Conservation (phyloP, 2,797 vertebrate species). For the Coregonus sp. region DNA sequence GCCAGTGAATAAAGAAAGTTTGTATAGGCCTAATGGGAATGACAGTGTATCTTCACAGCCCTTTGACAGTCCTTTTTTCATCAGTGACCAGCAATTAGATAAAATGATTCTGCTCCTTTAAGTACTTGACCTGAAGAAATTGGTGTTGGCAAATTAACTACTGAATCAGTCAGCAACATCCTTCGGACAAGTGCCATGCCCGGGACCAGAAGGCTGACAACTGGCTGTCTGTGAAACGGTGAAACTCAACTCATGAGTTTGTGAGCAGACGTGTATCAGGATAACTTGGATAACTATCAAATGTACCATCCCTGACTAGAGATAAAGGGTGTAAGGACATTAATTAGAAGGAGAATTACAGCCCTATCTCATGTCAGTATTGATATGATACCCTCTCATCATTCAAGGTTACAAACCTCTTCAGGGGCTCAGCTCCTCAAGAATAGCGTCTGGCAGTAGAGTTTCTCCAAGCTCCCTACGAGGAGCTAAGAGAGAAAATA, state of each 20-base stretch:
- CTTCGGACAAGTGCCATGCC: not conserved
- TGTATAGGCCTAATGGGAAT: not conserved
- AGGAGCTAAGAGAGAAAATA: not conserved
- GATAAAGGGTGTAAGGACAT: not conserved
- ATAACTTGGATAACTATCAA: not conserved
- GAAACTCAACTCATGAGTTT: not conserved
- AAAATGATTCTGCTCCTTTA: not conserved
- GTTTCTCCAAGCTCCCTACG: not conserved
- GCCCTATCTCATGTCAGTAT: not conserved
- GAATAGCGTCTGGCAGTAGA: not conserved
- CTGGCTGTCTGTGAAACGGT: not conserved
- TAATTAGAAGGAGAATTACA: not conserved
- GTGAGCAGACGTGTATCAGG: not conserved
- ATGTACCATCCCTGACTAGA: not conserved
- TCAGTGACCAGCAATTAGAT: not conserved
- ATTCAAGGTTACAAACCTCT: not conserved
- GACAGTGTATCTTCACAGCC: not conserved
- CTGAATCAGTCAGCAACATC: not conserved
- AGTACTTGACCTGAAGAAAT: not conserved
- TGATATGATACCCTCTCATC: constrained; percentile 1
- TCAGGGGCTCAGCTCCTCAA: not conserved
- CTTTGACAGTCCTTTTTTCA: not conserved
- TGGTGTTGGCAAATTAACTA: not conserved
- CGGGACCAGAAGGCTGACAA: not conserved
- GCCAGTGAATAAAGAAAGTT: not conserved